phyloP scores from a whole-genome alignment of 92 coral and sea anemone species.

The Parazoanthus darwini region DNA sequence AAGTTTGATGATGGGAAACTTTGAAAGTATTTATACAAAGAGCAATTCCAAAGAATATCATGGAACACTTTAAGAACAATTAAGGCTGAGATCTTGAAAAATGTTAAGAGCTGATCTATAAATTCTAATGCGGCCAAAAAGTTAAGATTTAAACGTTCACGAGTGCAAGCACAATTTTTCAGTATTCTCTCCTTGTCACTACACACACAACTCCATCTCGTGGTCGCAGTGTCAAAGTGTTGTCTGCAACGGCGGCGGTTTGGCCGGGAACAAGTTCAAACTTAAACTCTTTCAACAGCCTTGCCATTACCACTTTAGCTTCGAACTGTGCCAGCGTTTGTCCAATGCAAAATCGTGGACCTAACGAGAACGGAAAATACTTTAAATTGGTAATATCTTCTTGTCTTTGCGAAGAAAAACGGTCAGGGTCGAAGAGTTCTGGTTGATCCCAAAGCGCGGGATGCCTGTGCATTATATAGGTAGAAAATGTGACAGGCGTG shows the following conservation, averaged over 20 bases:
- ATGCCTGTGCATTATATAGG: slow-evolving; percentile 41
- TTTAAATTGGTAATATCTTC: slow-evolving; percentile 50
- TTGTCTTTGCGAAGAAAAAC: slow-evolving; percentile 56
- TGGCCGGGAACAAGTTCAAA: slow-evolving; percentile 68
- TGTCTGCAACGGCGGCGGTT: slow-evolving; percentile 54
- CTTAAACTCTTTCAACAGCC: slow-evolving; percentile 65
- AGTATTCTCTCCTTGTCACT: slow-evolving; percentile 38
- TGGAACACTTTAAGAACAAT: no score
- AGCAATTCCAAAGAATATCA: no score
- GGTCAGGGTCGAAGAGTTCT: slow-evolving; percentile 70
- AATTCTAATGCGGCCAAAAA: no score
- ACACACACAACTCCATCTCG: slow-evolving; percentile 78
- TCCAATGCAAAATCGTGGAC: slow-evolving; percentile 85
- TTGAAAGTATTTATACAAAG: no score
- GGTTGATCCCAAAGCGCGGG: slow-evolving; percentile 70
- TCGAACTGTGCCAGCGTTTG: slow-evolving; percentile 87
- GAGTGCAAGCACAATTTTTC: not conserved
- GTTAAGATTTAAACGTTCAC: no score
- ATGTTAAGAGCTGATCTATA: no score
- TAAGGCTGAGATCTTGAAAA: no score
- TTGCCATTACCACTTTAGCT: slow-evolving; percentile 79
- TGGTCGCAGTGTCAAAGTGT: slow-evolving; percentile 56
- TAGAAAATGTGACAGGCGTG: slow-evolving; percentile 20
- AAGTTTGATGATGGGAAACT: no score
- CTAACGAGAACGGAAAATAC: slow-evolving; percentile 77